Evolutionary conservation across 37 sponge, comb jelly and placozoan genomes (phyloP), one percentile per base, ranked within the genome.

Genomic region (Chondrosia reniformis): DNA sequence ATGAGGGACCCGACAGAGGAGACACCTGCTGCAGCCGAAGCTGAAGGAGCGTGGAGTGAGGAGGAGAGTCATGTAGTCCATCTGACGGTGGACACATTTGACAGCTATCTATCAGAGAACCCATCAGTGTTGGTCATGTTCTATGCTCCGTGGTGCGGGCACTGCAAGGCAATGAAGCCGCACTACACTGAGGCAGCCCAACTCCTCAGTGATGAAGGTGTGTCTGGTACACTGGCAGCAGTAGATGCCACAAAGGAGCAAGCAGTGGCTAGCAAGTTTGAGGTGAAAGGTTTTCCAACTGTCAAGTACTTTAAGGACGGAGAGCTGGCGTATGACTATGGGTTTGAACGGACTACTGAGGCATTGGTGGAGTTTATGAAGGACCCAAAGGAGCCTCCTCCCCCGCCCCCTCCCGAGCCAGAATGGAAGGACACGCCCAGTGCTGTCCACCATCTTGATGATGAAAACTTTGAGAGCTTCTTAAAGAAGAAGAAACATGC

Each of bases 131-230:
- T 97, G 81, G 94, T 96, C 41, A 96, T 93, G 97, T 90, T 96
- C 57, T 96, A 93, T 65, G 93, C 97, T 15, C 93, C 93, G 40
- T 96, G 93, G 93, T 96, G 97, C 83, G 93, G 94, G 5, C 94
- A 96, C 80, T 96, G 97, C 58, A 96, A 96, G 77, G 85, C 86
- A 19, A 92, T 92, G 88, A 96, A 96, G 44, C 97, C 97, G 8
- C 84, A 90, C 46, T 96, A 83, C 83, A 52, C 37, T 21, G 82
- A 77, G 27, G 94, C 97, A 0, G 93, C 97, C 0, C 38, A 19
- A 1, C 10, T 33, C 15, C 32, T 96, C 62, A 90, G 88, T 64
- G 86, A 89, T 7, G 80, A 85, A 24, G 84, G 69, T 2, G 80
- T 96, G 0, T 57, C 5, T 2, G 97, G 94, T 0, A 62, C 63